Evolutionary conservation across 2,888 invertebrate species (phyloP), one percentile per base, ranked within the genome.

Genomic region (Phalangium opilio): DNA sequence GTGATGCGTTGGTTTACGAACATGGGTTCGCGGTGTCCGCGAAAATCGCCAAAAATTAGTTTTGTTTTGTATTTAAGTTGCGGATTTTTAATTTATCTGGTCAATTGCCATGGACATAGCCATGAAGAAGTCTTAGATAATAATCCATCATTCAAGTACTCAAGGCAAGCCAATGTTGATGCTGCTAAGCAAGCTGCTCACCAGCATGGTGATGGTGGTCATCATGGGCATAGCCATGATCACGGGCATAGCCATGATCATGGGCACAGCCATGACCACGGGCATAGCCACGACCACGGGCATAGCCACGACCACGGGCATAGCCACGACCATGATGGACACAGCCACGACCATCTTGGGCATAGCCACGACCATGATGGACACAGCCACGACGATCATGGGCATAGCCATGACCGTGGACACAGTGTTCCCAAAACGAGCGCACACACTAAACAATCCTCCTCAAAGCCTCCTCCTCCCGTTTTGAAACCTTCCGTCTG

Each of bases 81-180:
- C 27, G 27, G 5, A 27, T 27, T 27, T 27, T 8, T 15, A 10
- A 36, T 14, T 17, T 15, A 17, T 36, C 12, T 12, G 7, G 38
- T 36, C 14, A 17, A 15, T 36, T 36, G 38, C 18, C 49, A 49
- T 42, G 43, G 39, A 18, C 49, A 49, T 40, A 39, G 17, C 10
- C 49, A 49, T 18, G 43, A 36, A 15, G 17, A 15, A 10, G 15
- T 17, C 8, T 7, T 27, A 48, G 77, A 79, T 60, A 67, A 76
- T 48, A 57, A 61, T 44, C 78, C 87, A 17, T 74, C 82, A 45
- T 87, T 77, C 63, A 90, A 87, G 69, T 91, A 90, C 67, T 82
- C 86, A 27, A 71, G 72, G 62, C 70, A 76, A 61, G 89, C 81
- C 0, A 79, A 79, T 59, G 69, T 55, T 39, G 43, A 33, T 2